Evolutionary conservation across 1,140 invertebrate genomes (phyloP).

Genomic region (Drosophila micromelanica): DNA sequence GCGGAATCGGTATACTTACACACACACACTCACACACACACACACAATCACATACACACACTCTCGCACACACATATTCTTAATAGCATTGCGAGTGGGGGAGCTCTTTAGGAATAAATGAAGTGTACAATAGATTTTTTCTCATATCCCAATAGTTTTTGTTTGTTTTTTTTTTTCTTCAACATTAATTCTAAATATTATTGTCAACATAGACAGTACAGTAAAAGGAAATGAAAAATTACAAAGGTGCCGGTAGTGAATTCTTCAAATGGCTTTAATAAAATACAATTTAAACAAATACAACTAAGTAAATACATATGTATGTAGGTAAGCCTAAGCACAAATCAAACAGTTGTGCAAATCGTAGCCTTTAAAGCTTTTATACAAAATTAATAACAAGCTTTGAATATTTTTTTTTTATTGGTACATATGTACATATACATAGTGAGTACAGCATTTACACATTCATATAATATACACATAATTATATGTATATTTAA

Average conservation of each 20-base stretch:
- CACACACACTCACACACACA: neutral
- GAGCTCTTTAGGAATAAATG: neutral
- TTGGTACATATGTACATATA: constrained; percentile 30
- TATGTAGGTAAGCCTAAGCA: constrained; percentile 23
- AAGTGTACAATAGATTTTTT: neutral
- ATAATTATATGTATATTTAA: neutral
- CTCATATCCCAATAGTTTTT: neutral
- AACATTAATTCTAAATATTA: neutral
- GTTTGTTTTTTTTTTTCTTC: constrained; percentile 9
- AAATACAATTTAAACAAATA: constrained; percentile 63
- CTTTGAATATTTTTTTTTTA: constrained; percentile 43
- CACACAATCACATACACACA: neutral
- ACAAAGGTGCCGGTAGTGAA: constrained; percentile 73
- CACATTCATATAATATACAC: neutral
- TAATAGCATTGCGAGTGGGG: neutral
- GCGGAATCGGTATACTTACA: neutral
- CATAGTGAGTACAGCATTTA: neutral
- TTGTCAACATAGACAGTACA: neutral
- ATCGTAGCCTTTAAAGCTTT: constrained; percentile 46
- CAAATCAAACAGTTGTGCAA: constrained; percentile 34
- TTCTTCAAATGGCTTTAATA: constrained; percentile 82
- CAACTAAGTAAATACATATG: constrained; percentile 21
- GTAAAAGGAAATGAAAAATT: constrained; percentile 10
- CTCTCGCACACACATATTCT: neutral
- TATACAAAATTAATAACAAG: constrained; percentile 43